Base-by-base conservation (phyloP, 2,113 vertebrate species). In the Sprattus sprattus region DNA sequence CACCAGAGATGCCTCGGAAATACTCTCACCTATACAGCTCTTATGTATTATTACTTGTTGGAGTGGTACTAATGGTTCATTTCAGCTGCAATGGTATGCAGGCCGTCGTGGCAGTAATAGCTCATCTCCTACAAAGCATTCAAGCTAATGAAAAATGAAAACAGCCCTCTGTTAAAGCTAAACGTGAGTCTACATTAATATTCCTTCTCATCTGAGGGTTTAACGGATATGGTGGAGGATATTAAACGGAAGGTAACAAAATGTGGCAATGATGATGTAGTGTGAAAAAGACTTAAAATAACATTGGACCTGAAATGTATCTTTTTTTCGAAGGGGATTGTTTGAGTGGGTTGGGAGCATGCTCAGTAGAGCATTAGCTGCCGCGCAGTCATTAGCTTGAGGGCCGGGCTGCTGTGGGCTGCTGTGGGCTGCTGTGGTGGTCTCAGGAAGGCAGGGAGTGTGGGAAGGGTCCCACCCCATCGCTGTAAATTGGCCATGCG, bases 381-480 rank as follows among this genome's bases (percentile, higher is more conserved):
- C 81, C 45, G 10, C 16, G 82, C 9, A n/a, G 71, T 32, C 71
- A 39, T 88, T 83, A 25, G 81, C 83, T 67, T 83, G 84, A 52
- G 83, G 85, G 86, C 87, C 64, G n/a, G 22, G 7, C 7, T 28
- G 22, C 6, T n/a, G 39, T 39, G 39, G 39, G n/a, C n/a, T n/a
- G n/a, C n/a, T n/a, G n/a, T 32, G 83, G 81, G 47, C 71, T 85
- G 83, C 89, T 89, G 89, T 88, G 83, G 78, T 87, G 78, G 87
- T 88, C 88, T 47, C 82, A 82, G n/a, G 86, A 87, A 90, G 88
- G 25, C 88, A 92, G 87, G 45, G 93, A 92, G 91, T 92, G 90
- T 92, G 91, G 92, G 92, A 93, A 93, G 91, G 87, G 88, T 92
- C 90, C 82, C 85, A 91, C 89, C 90, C 93, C 86, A 86, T 89